Percentiles rank a stretch among this genome's conserved stretches.
phyloP scores from a whole-genome alignment of 2,797 vertebrate genomes.

The Oceanodroma leucorhoa region DNA sequence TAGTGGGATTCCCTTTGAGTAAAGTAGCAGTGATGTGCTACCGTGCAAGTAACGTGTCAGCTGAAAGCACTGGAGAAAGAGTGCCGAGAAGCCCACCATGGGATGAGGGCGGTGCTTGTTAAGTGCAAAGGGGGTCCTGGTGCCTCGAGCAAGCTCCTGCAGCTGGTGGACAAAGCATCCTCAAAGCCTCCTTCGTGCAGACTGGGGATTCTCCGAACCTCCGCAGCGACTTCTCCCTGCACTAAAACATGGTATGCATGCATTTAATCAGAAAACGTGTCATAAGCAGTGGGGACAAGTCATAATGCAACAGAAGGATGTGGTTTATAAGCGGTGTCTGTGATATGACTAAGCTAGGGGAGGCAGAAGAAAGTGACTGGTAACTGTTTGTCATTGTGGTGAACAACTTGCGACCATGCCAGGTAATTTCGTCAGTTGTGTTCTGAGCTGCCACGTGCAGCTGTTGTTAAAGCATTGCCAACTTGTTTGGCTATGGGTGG shows the following conservation, averaged over 20 bases:
- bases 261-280: background rate
- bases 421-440: background rate
- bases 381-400: slow-evolving; percentile 14
- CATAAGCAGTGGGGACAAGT: background rate
- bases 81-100: background rate
- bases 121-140: background rate
- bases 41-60: background rate
- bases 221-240: accelerated
- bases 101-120: background rate
- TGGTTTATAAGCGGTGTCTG: slow-evolving; percentile 14
- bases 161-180: background rate
- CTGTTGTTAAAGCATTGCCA: background rate
- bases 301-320: slow-evolving; percentile 40
- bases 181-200: background rate
- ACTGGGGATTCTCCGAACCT: background rate
- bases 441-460: slow-evolving; percentile 1
- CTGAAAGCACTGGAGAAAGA: background rate
- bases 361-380: slow-evolving; percentile 50
- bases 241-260: background rate
- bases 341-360: slow-evolving; percentile 16
- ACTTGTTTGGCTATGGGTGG: background rate
- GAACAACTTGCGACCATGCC: background rate
- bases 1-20: slow-evolving; percentile 18
- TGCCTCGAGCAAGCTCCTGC: background rate
- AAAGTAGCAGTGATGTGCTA: background rate